Percentiles rank a stretch among this genome's conserved stretches.
phyloP scores from a whole-genome alignment of 2,113 vertebrate species.

The Galemys pyrenaicus region DNA sequence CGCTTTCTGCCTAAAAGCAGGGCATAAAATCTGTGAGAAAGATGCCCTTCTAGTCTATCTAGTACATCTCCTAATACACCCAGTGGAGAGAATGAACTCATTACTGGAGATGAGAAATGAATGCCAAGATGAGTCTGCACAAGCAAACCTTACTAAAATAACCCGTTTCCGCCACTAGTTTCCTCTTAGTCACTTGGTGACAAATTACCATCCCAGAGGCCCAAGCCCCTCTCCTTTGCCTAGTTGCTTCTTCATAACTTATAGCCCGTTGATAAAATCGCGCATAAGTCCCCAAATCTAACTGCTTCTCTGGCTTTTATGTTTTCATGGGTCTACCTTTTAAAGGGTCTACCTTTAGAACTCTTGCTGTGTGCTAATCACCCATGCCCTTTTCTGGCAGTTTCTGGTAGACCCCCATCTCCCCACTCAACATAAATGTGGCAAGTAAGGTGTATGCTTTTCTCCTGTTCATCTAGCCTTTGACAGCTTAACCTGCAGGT shows the following conservation, averaged over 20 bases:
- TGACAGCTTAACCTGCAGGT: not conserved
- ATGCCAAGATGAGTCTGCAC: not conserved
- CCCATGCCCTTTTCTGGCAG: not conserved
- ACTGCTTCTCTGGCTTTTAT: not conserved
- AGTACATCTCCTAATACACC: too few species aligned
- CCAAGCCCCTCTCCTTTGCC: not conserved
- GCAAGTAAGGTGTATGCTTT: not conserved
- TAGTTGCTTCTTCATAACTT: not conserved
- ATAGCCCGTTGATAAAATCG: not conserved
- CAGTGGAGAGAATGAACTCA: not conserved
- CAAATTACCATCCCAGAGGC: not conserved
- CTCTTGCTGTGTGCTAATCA: not conserved
- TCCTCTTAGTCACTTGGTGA: not conserved
- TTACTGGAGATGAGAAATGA: not conserved
- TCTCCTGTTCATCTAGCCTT: not conserved
- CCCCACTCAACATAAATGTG: not conserved
- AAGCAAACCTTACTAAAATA: not conserved
- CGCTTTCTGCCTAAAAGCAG: too few species aligned
- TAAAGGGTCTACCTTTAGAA: slow-evolving; percentile 14
- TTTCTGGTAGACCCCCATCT: not conserved
- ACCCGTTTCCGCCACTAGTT: not conserved
- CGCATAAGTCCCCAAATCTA: not conserved
- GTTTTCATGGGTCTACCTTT: too few species aligned
- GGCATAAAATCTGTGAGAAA: not conserved
- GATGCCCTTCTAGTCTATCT: not conserved